A percentile compares a stretch with the other conserved stretches of the same genome.
Conservation (phyloP, 2,797 vertebrate species). For the Eulemur albifrons region DNA sequence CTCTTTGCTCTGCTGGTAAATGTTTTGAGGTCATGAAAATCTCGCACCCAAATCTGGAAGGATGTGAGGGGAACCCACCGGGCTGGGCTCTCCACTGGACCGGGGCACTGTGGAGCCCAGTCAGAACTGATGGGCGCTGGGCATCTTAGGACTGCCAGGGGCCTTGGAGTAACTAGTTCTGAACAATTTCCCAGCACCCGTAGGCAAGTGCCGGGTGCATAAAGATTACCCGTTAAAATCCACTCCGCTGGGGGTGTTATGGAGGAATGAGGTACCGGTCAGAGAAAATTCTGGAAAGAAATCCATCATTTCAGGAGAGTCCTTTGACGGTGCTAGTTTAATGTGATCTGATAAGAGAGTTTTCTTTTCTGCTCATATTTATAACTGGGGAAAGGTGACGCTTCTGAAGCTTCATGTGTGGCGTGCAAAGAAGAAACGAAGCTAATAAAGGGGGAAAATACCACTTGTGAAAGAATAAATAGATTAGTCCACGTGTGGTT, state of each 20-base stretch:
- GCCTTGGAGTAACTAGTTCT: neutral
- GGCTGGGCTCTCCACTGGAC: neutral
- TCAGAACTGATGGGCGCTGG: no score
- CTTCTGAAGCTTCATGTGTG: neutral
- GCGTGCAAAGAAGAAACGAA: neutral
- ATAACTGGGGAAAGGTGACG: neutral
- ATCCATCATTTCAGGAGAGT: neutral
- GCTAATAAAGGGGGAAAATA: neutral
- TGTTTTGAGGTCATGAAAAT: conserved; percentile 46
- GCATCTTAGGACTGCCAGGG: neutral
- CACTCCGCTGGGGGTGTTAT: neutral
- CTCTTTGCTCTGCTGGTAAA: conserved; percentile 28
- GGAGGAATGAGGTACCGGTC: neutral
- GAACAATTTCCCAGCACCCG: neutral
- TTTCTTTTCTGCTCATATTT: neutral
- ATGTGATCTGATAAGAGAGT: neutral
- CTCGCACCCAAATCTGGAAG: neutral
- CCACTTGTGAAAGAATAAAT: neutral
- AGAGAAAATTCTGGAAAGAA: conserved; percentile 55
- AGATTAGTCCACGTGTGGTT: neutral
- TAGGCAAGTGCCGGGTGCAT: neutral
- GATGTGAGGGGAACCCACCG: neutral
- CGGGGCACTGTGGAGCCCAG: neutral
- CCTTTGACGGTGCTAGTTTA: neutral
- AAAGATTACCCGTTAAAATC: neutral